Conservation (phyloP, 2,888 invertebrate genomes). For the Zygothrica quintamaculata region DNA sequence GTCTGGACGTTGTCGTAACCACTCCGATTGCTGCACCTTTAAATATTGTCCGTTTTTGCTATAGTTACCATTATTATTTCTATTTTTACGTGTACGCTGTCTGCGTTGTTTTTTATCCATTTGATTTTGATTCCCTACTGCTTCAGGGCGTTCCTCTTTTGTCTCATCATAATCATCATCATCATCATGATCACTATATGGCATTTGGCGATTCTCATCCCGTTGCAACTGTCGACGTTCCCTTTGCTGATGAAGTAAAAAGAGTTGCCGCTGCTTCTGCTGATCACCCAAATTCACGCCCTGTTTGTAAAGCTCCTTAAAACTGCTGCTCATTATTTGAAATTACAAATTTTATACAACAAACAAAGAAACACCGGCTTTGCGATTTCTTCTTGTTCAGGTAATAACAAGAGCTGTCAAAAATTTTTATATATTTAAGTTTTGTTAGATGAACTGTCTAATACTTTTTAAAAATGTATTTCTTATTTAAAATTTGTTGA, state of each 20-base stretch:
- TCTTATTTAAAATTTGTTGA: too few relatives aligned
- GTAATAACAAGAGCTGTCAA: not conserved
- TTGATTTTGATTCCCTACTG: too few relatives aligned
- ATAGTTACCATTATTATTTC: slow-evolving; percentile 40
- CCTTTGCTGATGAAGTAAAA: slow-evolving; percentile 78
- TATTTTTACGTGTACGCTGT: slow-evolving; percentile 17
- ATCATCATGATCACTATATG: slow-evolving; percentile 10
- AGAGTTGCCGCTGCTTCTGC: slow-evolving; percentile 76
- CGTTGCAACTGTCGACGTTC: slow-evolving; percentile 72
- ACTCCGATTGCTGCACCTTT: slow-evolving; percentile 95
- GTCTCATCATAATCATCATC: slow-evolving; percentile 10
- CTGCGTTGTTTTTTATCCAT: slow-evolving; percentile 23
- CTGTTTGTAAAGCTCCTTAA: slow-evolving; percentile 67
- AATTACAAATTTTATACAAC: not conserved
- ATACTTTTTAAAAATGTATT: too few relatives aligned
- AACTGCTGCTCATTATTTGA: slow-evolving; percentile 44
- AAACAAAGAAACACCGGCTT: slow-evolving; percentile 33
- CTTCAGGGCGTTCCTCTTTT: slow-evolving; percentile 11
- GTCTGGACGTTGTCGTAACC: slow-evolving; percentile 94
- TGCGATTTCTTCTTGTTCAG: not conserved
- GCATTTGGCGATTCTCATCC: slow-evolving; percentile 62
- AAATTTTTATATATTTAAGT: too few relatives aligned
- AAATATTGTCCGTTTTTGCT: slow-evolving; percentile 21
- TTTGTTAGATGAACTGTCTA: too few relatives aligned
- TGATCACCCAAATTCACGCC: slow-evolving; percentile 45